These are phyloP conservation scores for Poecilus cupreus DNA, from an alignment of 2,888 invertebrate genomes.

Conservation along the genomic window DNA sequence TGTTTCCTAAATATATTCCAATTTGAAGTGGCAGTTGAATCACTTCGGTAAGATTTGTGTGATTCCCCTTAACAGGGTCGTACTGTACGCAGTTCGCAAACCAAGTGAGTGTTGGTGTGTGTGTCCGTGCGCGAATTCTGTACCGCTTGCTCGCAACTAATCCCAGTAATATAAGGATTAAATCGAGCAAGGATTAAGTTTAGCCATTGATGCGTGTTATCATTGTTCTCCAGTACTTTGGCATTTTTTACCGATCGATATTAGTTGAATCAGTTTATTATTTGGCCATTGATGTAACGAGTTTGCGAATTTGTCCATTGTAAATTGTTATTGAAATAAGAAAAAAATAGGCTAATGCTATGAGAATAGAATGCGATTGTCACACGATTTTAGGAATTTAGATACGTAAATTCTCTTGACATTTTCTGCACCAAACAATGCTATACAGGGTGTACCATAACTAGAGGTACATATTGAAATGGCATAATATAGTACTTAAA, in stretches of 20 bases:
- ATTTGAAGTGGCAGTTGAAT: too few relatives aligned
- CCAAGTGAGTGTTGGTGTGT: slow-evolving; percentile 38
- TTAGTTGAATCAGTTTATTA: slow-evolving; percentile 55
- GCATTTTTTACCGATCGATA: slow-evolving; percentile 52
- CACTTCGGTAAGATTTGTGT: too few relatives aligned
- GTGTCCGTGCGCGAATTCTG: slow-evolving; percentile 65
- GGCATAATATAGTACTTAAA: too few relatives aligned
- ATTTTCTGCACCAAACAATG: too few relatives aligned
- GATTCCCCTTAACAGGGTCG: neutral
- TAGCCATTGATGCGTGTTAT: slow-evolving; percentile 73
- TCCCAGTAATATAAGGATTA: slow-evolving; percentile 73
- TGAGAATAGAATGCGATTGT: neutral
- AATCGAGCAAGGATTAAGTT: slow-evolving; percentile 71
- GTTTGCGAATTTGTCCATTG: neutral
- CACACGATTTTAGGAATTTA: neutral
- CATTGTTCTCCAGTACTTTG: slow-evolving; percentile 69
- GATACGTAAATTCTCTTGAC: neutral
- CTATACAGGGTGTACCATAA: neutral
- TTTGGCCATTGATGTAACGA: slow-evolving; percentile 23
- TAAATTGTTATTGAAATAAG: neutral
- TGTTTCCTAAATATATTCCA: too few relatives aligned
- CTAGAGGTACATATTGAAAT: too few relatives aligned
- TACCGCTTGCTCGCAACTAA: slow-evolving; percentile 69
- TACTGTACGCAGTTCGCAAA: neutral
- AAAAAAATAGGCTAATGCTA: neutral